These are phyloP conservation scores for Hyposoter didymator DNA, from an alignment of 2,888 invertebrate species.

Conservation along the genomic window DNA sequence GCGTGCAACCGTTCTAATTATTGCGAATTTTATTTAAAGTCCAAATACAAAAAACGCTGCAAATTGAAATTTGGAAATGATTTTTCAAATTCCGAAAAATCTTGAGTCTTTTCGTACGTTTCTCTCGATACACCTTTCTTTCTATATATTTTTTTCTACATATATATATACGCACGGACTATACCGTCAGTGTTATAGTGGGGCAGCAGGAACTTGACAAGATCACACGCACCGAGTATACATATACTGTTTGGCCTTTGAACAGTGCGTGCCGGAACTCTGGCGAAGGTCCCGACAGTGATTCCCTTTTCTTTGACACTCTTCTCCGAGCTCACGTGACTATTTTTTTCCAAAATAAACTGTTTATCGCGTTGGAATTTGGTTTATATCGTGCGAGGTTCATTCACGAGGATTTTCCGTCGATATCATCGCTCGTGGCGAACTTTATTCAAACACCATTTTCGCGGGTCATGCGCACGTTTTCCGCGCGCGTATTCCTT, in stretches of 20 bases:
- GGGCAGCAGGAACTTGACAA: conserved; percentile 73
- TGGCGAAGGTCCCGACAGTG: conserved; percentile 15
- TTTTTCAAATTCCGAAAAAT: too few species aligned
- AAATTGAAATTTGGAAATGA: too few species aligned
- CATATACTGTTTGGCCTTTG: conserved; percentile 75
- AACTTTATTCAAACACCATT: conserved; percentile 32
- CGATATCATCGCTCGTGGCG: conserved; percentile 56
- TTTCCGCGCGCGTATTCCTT: conserved; percentile 7
- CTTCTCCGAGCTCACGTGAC: not conserved
- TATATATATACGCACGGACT: not conserved
- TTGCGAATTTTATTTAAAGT: too few species aligned
- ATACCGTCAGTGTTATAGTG: conserved; percentile 72
- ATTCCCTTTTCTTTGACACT: conserved; percentile 13
- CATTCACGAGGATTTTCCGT: not conserved
- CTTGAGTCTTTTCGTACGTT: not conserved
- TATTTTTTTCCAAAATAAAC: not conserved
- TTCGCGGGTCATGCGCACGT: conserved; percentile 38
- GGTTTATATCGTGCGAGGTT: not conserved
- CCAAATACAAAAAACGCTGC: too few species aligned
- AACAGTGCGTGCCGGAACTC: conserved; percentile 70
- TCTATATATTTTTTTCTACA: not conserved
- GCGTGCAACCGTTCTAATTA: too few species aligned
- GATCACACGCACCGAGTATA: conserved; percentile 73
- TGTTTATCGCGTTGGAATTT: not conserved
- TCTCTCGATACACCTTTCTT: not conserved